These are phyloP conservation scores for Drosophila sp. DNA, from an alignment of 1,140 invertebrate species.

Conservation along the genomic window DNA sequence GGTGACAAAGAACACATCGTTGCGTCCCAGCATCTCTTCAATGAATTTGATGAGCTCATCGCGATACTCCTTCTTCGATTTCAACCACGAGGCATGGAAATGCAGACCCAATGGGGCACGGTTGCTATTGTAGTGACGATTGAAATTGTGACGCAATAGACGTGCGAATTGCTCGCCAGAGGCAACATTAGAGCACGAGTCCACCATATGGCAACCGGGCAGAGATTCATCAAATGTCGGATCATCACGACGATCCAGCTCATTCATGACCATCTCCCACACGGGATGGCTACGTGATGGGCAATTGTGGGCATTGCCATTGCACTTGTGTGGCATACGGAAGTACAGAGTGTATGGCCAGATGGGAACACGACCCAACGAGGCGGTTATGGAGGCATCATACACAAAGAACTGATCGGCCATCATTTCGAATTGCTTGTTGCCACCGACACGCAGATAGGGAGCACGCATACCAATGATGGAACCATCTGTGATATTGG, in stretches of 20 bases:
- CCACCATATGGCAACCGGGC: conserved; percentile 96
- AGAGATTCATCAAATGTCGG: conserved; percentile 95
- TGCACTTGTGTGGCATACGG: conserved; percentile 97
- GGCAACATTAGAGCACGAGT: conserved; percentile 96
- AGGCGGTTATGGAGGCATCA: conserved; percentile 96
- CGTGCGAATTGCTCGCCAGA: conserved; percentile 93
- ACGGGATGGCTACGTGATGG: conserved; percentile 95
- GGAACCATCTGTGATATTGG: conserved; percentile 95
- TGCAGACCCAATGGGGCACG: conserved; percentile 96
- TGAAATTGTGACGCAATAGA: conserved; percentile 96
- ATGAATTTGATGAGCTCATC: conserved; percentile 96
- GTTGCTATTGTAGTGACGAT: conserved; percentile 96
- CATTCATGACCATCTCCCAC: conserved; percentile 98
- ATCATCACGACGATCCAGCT: conserved; percentile 95
- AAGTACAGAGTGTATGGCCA: conserved; percentile 98
- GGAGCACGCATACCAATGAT: conserved; percentile 95
- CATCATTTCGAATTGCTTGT: conserved; percentile 98
- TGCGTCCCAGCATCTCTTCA: conserved; percentile 94
- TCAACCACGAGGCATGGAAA: conserved; percentile 97
- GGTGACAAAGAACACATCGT: conserved; percentile 97
- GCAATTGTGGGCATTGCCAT: conserved; percentile 96
- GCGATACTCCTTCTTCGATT: conserved; percentile 96
- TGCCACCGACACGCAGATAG: conserved; percentile 95
- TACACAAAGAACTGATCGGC: conserved; percentile 97
- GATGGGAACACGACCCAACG: conserved; percentile 93